A percentile compares a stretch with the other conserved stretches of the same genome.
These are phyloP conservation scores for Cyprinodon tularosa DNA, from an alignment of 2,113 vertebrate genomes.

Conservation along the genomic window DNA sequence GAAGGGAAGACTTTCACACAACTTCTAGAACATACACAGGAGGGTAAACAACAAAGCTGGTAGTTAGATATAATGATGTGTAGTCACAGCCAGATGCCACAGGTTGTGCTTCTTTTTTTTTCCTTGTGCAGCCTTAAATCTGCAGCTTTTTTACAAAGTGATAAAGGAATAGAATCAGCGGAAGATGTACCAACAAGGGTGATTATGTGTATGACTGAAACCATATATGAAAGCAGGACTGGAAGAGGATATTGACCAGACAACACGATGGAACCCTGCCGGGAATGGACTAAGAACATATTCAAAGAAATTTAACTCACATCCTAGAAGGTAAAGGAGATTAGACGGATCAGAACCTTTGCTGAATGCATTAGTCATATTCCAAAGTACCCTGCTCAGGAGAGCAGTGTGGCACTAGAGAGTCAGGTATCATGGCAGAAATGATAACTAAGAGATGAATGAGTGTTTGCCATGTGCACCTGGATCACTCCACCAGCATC, in stretches of 20 bases:
- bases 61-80: slow-evolving; percentile 55
- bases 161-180: slow-evolving; percentile 20
- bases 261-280: slow-evolving; percentile 61
- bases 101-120: slow-evolving; percentile 34
- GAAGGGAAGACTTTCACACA: slow-evolving; percentile 34
- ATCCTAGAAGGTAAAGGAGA: slow-evolving; percentile 59
- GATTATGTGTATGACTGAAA: background rate
- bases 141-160: slow-evolving; percentile 32
- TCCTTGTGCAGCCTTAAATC: slow-evolving; percentile 17
- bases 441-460: slow-evolving; percentile 66
- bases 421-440: slow-evolving; percentile 65
- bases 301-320: slow-evolving; percentile 54
- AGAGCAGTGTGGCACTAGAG: slow-evolving; percentile 54
- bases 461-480: slow-evolving; percentile 59
- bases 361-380: slow-evolving; percentile 66
- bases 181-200: slow-evolving; percentile 26
- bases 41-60: slow-evolving; percentile 42
- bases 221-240: slow-evolving; percentile 18
- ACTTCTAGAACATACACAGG: slow-evolving; percentile 26
- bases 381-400: slow-evolving; percentile 50
- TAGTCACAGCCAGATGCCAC: slow-evolving; percentile 27
- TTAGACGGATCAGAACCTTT: slow-evolving; percentile 58
- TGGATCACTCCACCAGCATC: slow-evolving; percentile 61
- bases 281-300: slow-evolving; percentile 50
- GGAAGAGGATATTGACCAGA: slow-evolving; percentile 40